Conservation (phyloP, 2,888 invertebrate species). For the Diplazon laetatorius region DNA sequence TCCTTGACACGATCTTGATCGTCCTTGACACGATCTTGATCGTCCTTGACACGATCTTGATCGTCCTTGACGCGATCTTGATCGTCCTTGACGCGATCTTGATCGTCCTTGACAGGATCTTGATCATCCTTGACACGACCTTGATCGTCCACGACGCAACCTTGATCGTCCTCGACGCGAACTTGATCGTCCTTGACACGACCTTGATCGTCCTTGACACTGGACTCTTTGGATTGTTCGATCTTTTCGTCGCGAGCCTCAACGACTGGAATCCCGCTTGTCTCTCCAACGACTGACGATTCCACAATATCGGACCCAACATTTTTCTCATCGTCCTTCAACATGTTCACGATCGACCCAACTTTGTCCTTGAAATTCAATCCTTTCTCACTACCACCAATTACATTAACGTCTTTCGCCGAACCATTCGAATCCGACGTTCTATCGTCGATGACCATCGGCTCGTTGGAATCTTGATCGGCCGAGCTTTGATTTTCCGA, state of each 20-base stretch:
- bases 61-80: too few species aligned
- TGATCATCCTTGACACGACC: too few species aligned
- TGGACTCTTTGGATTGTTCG: conserved; percentile 9
- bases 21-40: too few species aligned
- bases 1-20: too few species aligned
- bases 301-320: too few species aligned
- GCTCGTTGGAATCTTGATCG: conserved; percentile 70
- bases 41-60: too few species aligned
- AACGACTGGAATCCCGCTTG: neutral
- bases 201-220: conserved; percentile 3
- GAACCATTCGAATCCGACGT: conserved; percentile 69
- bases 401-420: conserved; percentile 56
- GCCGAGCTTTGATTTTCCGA: conserved; percentile 67
- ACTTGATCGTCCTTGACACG: too few species aligned
- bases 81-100: too few species aligned
- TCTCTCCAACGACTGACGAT: too few species aligned
- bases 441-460: conserved; percentile 72
- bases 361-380: conserved; percentile 54
- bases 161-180: too few species aligned
- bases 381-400: conserved; percentile 35
- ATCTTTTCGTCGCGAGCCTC: neutral
- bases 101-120: too few species aligned
- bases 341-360: conserved; percentile 21
- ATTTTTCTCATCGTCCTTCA: conserved; percentile 32
- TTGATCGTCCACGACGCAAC: too few species aligned